Base-by-base conservation (phyloP, 2,888 invertebrate genomes). In the Drosophila maculinotata region DNA sequence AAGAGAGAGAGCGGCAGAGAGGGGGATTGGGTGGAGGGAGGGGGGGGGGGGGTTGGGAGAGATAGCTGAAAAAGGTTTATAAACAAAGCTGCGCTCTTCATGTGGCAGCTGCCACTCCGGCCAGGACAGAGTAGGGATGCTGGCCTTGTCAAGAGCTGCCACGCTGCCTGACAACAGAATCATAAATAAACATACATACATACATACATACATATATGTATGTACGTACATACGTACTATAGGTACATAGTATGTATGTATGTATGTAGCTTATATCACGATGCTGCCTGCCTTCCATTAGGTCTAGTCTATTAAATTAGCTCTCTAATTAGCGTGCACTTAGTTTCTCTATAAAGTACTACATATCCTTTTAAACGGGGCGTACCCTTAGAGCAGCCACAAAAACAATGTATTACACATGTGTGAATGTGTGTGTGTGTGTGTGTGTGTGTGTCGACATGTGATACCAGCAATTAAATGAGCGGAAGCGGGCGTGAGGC, bases 101-200 rank as follows among this genome's bases (percentile, higher is more conserved):
- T 59, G 20, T 33, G 58, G 30, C 36, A 51, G 54, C 44, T 49
- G 36, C 12, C 62, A 58, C 20, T 44, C 6, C 33, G 10, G 25
- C 8, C 33, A 14, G 25, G 41, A n/a, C n/a, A n/a, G n/a, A n/a
- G n/a, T n/a, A n/a, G n/a, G n/a, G n/a, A 28, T 15, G 26, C 15
- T 23, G 42, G 15, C 41, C 59, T 53, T 53, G 42, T 36, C 39
- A 42, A 58, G 28, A 25, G 20, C n/a, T n/a, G n/a, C n/a, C n/a
- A 25, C 31, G 15, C 31, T 12, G 20, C 38, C 14, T 31, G 10
- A 44, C 28, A 44, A n/a, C 30, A 30, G 8, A 12, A 17, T 47
- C 47, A 41, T 28, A 57, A 48, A 30, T 41, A 33, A 10, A 17
- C 17, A 3, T 31, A 33, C 47, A 52, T 14, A 10, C 12, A 33